Conservation (phyloP, 2,888 invertebrate genomes). For the Leptopilina drosophilae region DNA sequence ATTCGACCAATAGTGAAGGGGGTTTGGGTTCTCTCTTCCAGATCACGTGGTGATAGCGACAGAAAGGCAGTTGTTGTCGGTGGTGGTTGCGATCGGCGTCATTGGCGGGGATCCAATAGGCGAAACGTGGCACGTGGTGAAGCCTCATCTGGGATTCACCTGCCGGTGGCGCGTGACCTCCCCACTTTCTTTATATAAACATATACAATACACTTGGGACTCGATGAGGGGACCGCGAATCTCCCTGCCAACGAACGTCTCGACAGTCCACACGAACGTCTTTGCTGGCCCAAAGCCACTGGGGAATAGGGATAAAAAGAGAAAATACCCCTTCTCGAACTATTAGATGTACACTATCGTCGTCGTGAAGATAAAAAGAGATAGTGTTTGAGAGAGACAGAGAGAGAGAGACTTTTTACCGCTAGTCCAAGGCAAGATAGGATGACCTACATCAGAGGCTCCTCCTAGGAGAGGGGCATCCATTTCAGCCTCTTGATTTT, state of each 20-base stretch:
- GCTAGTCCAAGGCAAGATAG: constrained; percentile 70
- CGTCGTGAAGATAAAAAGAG: constrained; percentile 48
- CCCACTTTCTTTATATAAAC: constrained; percentile 43
- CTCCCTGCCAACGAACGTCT: constrained; percentile 44
- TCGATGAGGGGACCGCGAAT: constrained; percentile 6
- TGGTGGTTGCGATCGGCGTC: constrained; percentile 26
- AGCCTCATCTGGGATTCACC: constrained; percentile 62
- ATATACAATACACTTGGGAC: background rate
- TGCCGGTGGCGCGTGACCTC: constrained; percentile 58
- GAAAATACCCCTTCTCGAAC: constrained; percentile 59
- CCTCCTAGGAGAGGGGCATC: constrained; percentile 76
- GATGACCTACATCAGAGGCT: constrained; percentile 76
- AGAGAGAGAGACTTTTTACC: constrained; percentile 66
- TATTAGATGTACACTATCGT: constrained; percentile 49
- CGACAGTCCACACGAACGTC: constrained; percentile 54
- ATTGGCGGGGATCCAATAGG: constrained; percentile 65
- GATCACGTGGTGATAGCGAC: constrained; percentile 28
- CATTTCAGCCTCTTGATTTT: constrained; percentile 68
- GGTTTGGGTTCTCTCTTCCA: constrained; percentile 18
- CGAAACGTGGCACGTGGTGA: constrained; percentile 61
- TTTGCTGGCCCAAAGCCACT: constrained; percentile 53
- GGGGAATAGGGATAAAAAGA: constrained; percentile 47
- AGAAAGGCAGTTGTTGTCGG: constrained; percentile 25
- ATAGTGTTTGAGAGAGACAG: constrained; percentile 54
- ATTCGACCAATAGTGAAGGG: constrained; percentile 27